A percentile compares a stretch with the other conserved stretches of the same genome.
Conservation (phyloP, 2,113 vertebrate species). For the Seriola quinqueradiata region DNA sequence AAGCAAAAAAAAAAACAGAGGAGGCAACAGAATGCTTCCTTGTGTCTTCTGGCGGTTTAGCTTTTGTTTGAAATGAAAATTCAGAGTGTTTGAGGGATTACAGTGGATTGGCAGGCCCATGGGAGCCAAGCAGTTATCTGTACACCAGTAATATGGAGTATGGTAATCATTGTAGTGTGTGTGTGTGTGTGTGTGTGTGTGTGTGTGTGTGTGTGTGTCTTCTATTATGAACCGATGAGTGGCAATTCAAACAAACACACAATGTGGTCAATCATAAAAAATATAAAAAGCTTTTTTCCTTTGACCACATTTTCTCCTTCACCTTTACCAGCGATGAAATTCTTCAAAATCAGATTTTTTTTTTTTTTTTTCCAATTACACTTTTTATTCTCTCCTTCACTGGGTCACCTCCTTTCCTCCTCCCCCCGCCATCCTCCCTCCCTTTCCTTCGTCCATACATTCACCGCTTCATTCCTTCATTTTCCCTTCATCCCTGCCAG, state of each 20-base stretch:
- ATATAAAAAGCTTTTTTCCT: neutral
- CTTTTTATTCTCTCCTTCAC: slow-evolving; percentile 28
- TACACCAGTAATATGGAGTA: slow-evolving; percentile 78
- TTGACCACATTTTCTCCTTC: slow-evolving; percentile 34
- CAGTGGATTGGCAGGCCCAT: slow-evolving; percentile 83
- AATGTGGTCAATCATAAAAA: slow-evolving; percentile 41
- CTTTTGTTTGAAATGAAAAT: slow-evolving; percentile 88
- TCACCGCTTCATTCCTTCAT: neutral
- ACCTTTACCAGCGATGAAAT: slow-evolving; percentile 26
- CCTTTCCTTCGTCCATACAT: slow-evolving; percentile 36
- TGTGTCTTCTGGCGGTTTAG: slow-evolving; percentile 81
- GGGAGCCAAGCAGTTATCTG: slow-evolving; percentile 81
- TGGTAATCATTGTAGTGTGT: slow-evolving; percentile 71
- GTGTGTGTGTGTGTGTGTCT: slow-evolving; percentile 41
- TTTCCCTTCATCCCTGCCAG: slow-evolving; percentile 57
- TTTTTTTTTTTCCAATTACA: neutral
- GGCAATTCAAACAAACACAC: slow-evolving; percentile 63
- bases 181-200: slow-evolving; percentile 45
- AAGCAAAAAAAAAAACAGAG: slow-evolving; percentile 24
- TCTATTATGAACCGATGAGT: slow-evolving; percentile 55
- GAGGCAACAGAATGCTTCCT: slow-evolving; percentile 74
- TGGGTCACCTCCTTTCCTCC: slow-evolving; percentile 13
- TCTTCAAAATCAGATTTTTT: slow-evolving; percentile 26
- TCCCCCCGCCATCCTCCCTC: neutral
- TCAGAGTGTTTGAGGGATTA: slow-evolving; percentile 86